Conservation (phyloP, 2,888 invertebrate genomes). For the Lottia gigantea region DNA sequence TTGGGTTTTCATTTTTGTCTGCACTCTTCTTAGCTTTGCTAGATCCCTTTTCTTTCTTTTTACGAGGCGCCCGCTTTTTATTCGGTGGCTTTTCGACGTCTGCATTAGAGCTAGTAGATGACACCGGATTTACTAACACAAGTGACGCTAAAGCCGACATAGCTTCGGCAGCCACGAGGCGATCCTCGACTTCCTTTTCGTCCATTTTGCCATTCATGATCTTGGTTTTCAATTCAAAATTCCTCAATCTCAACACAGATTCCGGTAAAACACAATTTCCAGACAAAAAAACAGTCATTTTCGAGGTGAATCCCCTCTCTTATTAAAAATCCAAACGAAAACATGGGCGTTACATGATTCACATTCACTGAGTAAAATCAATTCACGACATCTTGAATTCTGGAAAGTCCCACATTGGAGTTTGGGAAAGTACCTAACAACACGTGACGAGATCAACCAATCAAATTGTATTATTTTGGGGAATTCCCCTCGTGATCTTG, state of each 20-base stretch:
- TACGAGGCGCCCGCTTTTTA: not conserved
- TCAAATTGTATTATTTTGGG: not conserved
- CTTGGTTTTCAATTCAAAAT: not conserved
- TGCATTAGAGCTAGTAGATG: not conserved
- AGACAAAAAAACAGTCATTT: not conserved
- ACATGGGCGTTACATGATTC: not conserved
- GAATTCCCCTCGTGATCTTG: not conserved
- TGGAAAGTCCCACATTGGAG: slow-evolving; percentile 1
- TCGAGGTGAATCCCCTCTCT: not conserved
- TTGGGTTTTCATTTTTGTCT: not conserved
- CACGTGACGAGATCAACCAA: not conserved
- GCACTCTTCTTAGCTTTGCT: not conserved
- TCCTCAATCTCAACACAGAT: too few relatives aligned
- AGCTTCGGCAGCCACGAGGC: slow-evolving; percentile 2
- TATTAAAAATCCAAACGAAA: not conserved
- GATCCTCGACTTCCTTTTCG: slow-evolving; percentile 1
- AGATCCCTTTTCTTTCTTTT: not conserved
- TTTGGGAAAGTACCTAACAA: not conserved
- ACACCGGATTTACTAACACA: not conserved
- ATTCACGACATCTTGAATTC: not conserved
- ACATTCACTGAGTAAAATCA: not conserved
- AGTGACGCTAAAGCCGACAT: not conserved
- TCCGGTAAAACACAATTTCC: too few relatives aligned
- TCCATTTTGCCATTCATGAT: not conserved
- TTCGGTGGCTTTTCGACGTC: not conserved